Evolutionary conservation across 2,888 invertebrate species (phyloP), one percentile per base, ranked within the genome.

Genomic region (Phengaris alcon): DNA sequence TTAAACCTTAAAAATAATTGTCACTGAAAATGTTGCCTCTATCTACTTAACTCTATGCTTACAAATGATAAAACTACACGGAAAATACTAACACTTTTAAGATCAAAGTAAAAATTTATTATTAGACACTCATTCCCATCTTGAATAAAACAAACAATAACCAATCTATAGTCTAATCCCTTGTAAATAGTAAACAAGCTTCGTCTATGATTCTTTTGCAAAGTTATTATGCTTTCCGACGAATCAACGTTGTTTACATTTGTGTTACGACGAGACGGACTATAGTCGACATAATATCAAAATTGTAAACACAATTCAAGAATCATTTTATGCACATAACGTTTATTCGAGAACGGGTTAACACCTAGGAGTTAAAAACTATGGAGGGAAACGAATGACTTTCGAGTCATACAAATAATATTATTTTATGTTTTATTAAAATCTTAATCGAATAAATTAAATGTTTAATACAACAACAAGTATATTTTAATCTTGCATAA

Each of bases 71-170:
- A 88, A 87, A 85, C 87, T 91, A 92, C 88, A 82, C 87, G 88
- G 87, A 91, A 88, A 86, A 90, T 87, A 88, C 87, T 90, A 90
- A 89, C 87, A 89, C 87, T 88, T 86, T 86, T 48, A 88, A 88
- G 86, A 87, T 87, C 81, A 84, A 87, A 87, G 84, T 85, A 90
- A 90, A 89, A 87, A 88, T 82, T 86, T 85, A 85, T 76, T 70
- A 68, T 57, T 76, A 75, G 76, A 76, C 76, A 76, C 59, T 69
- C 73, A 77, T 74, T 68, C 48, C 57, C 52, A 48, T 74, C 44
- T 74, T 54, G 69, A 69, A 75, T 55, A 70, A 72, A 69, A 35
- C 8, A 72, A 72, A 72, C 72, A 54, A 72, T 68, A 64, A 64
- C 35, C 35, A 64, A 6, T 64, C 64, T 64, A 35, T 64, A 64